A percentile compares a stretch with the other conserved stretches of the same genome.
Conservation (phyloP, 2,888 invertebrate species). For the Ormyrus pomaceus region DNA sequence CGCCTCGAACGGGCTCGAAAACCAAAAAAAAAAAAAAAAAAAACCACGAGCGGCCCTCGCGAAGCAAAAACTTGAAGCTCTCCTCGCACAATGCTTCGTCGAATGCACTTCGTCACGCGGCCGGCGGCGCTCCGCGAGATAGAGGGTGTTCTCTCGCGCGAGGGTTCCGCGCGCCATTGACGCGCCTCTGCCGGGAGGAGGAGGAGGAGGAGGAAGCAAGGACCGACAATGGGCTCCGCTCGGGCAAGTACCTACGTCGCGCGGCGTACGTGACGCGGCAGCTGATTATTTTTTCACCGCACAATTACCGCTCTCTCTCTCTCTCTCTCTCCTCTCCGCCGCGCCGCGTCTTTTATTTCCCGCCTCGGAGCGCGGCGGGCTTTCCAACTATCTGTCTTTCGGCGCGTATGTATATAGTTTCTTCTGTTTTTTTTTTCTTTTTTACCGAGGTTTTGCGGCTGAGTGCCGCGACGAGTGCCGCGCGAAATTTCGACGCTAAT, state of each 20-base stretch:
- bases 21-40: no score
- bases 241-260: slow-evolving; percentile 1
- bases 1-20: no score
- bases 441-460: no score
- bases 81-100: background rate
- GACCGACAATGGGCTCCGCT: background rate
- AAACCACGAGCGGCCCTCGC: no score
- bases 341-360: no score
- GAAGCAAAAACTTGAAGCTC: background rate
- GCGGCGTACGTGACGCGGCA: slow-evolving; percentile 62
- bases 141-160: slow-evolving; percentile 8
- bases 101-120: slow-evolving; percentile 25
- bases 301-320: slow-evolving; percentile 66
- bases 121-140: slow-evolving; percentile 11
- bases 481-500: no score
- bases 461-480: no score
- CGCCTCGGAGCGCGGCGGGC: no score
- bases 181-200: background rate
- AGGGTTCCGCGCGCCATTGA: slow-evolving; percentile 4
- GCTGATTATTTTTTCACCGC: slow-evolving; percentile 72
- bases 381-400: no score
- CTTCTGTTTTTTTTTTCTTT: no score
- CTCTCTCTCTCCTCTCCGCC: background rate
- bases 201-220: background rate
- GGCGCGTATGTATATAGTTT: no score